phyloP scores from a whole-genome alignment of 2,113 vertebrate genomes.

The Stegastes partitus region DNA sequence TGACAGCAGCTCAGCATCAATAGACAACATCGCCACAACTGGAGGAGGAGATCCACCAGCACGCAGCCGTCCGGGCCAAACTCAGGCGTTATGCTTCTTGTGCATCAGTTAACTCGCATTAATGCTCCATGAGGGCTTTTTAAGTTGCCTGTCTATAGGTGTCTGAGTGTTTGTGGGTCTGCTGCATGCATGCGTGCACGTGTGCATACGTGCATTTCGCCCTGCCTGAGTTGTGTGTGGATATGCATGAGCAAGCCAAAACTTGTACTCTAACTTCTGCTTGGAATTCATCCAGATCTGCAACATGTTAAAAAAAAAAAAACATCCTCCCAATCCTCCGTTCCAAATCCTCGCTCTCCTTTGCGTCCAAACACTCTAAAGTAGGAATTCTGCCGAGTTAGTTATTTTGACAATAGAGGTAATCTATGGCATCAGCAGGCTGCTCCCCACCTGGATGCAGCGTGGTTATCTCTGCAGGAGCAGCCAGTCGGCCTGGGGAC shows the following conservation, averaged over 20 bases:
- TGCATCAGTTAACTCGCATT: conserved; percentile 8
- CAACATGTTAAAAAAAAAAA: conserved; percentile 69
- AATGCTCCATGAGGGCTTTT: not conserved
- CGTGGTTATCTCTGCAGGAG: conserved; percentile 84
- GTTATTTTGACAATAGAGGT: conserved; percentile 86
- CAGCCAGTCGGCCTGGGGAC: conserved; percentile 72
- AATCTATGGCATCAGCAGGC: conserved; percentile 85
- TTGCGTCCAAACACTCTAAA: conserved; percentile 82
- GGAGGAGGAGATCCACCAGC: conserved; percentile 14
- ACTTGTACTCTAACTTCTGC: conserved; percentile 73
- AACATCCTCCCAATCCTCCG: conserved; percentile 70
- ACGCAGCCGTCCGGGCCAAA: not conserved
- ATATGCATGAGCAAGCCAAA: conserved; percentile 69
- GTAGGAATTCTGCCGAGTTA: conserved; percentile 85
- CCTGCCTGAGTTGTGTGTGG: conserved; percentile 18
- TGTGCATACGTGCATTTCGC: conserved; percentile 3
- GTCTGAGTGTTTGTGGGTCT: not conserved
- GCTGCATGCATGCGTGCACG: conserved; percentile 4
- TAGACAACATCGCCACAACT: conserved; percentile 51
- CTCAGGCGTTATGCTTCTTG: conserved; percentile 26
- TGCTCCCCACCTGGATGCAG: conserved; percentile 79
- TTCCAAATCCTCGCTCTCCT: conserved; percentile 76
- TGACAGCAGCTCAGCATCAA: conserved; percentile 65
- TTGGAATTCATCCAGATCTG: conserved; percentile 78
- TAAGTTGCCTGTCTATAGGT: not conserved